Conservation (phyloP, 2,113 vertebrate species). For the Dissostichus mawsoni region DNA sequence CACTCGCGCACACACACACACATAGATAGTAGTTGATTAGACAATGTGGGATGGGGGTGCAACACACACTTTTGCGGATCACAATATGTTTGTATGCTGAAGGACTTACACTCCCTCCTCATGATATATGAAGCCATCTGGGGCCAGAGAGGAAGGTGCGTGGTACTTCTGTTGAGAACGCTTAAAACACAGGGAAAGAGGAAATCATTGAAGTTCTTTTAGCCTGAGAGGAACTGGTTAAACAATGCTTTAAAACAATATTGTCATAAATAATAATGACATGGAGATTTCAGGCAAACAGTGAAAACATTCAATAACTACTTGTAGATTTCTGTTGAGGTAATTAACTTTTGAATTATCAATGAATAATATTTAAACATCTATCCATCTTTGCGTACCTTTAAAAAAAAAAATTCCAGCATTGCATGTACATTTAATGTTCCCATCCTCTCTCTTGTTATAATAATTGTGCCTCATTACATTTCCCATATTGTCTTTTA, state of each 20-base stretch:
- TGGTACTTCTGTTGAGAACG: constrained; percentile 89
- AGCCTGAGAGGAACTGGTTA: constrained; percentile 49
- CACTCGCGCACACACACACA: constrained; percentile 70
- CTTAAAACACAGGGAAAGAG: constrained; percentile 58
- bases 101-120: constrained; percentile 89
- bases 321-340: constrained; percentile 28
- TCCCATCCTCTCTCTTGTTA: no score
- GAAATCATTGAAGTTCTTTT: constrained; percentile 47
- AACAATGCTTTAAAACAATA: constrained; percentile 33
- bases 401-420: constrained; percentile 25
- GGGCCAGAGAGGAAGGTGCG: constrained; percentile 87
- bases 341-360: constrained; percentile 29
- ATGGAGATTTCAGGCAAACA: background rate
- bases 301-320: background rate
- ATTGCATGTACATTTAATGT: background rate
- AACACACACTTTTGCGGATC: background rate
- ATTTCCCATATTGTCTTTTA: constrained; percentile 6
- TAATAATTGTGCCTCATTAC: background rate
- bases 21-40: background rate
- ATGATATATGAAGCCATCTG: constrained; percentile 91
- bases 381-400: constrained; percentile 10
- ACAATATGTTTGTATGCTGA: background rate
- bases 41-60: background rate
- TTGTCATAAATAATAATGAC: background rate
- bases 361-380: constrained; percentile 49